A percentile compares a stretch with the other conserved stretches of the same genome.
These are phyloP conservation scores for Climacteris rufus DNA, from an alignment of 2,113 vertebrate genomes.

Conservation along the genomic window DNA sequence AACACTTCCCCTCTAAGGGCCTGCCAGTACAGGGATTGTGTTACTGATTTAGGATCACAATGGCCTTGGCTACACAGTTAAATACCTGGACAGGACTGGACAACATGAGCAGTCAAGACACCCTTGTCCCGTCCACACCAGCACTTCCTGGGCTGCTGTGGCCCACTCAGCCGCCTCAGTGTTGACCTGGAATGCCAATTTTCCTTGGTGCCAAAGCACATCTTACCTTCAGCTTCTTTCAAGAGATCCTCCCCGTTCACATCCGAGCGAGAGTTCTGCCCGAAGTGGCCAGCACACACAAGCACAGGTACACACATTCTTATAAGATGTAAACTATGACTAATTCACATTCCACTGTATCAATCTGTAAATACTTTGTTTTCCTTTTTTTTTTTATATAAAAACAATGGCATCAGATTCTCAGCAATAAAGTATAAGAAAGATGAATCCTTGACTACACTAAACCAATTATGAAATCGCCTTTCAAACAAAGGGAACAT, in stretches of 20 bases:
- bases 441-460: conserved; percentile 72
- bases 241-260: conserved; percentile 40
- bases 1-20: not conserved
- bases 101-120: not conserved
- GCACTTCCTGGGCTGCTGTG: not conserved
- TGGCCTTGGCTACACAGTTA: conserved; percentile 14
- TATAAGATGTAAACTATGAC: conserved; percentile 75
- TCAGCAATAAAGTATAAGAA: conserved; percentile 76
- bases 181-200: not conserved
- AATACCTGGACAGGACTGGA: conserved; percentile 1
- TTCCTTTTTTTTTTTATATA: conserved; percentile 59
- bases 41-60: not conserved
- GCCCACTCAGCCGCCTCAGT: not conserved
- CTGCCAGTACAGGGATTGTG: not conserved
- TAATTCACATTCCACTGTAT: conserved; percentile 76
- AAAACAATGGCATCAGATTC: conserved; percentile 72
- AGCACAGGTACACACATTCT: conserved; percentile 62
- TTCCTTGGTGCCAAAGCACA: not conserved
- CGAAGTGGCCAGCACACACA: conserved; percentile 62
- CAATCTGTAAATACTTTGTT: conserved; percentile 66
- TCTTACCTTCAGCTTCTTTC: conserved; percentile 44
- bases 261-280: conserved; percentile 21
- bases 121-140: not conserved
- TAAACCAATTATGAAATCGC: conserved; percentile 76
- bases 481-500: conserved; percentile 77